Percentiles rank a stretch among this genome's conserved stretches.
Evolutionary conservation across 2,888 invertebrate genomes (phyloP).

Genomic region (Melanargia galathea): DNA sequence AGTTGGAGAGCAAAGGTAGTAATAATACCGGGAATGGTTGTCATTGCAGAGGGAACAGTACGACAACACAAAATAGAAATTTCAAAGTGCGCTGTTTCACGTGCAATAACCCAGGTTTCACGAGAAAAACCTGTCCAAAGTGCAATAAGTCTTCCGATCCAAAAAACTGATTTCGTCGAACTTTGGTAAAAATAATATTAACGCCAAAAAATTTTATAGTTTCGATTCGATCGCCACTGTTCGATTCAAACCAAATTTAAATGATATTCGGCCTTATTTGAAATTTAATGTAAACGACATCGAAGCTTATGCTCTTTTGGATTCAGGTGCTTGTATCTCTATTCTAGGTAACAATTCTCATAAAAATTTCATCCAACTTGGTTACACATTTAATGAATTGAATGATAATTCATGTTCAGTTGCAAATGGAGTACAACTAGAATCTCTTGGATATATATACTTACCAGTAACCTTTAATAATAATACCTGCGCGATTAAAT

Average conservation of each 20-base stretch:
- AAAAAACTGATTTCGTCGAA: not conserved
- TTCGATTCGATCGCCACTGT: not conserved
- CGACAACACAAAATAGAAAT: no score
- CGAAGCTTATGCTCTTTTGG: not conserved
- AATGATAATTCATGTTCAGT: not conserved
- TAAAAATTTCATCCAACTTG: not conserved
- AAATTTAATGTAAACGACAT: not conserved
- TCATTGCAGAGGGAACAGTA: no score
- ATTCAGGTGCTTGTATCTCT: not conserved
- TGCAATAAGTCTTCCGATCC: not conserved
- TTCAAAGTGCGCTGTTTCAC: no score
- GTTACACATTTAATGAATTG: not conserved
- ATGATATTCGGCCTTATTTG: not conserved
- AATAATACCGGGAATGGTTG: no score
- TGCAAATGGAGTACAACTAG: not conserved
- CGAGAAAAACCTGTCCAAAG: not conserved
- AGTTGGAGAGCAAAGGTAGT: no score
- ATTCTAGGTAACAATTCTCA: not conserved
- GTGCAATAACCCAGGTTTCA: not conserved
- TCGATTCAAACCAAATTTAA: not conserved
- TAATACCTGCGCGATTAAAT: not conserved
- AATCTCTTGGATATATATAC: not conserved
- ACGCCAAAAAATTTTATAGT: not conserved
- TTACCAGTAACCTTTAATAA: not conserved
- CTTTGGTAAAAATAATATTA: not conserved